Conservation (phyloP, 2,113 vertebrate genomes). For the Gracilinanus agilis region DNA sequence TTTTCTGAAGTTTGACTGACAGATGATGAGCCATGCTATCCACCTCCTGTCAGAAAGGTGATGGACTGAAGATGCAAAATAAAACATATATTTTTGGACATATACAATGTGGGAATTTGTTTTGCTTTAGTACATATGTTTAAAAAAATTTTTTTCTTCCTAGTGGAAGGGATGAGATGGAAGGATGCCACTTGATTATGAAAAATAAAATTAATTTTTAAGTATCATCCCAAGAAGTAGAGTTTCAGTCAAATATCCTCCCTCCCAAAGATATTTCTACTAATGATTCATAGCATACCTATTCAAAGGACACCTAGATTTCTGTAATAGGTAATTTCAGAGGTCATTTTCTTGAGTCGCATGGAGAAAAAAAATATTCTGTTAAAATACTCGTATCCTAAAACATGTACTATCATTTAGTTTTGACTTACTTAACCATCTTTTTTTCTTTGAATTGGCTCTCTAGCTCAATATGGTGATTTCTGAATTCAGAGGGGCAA, state of each 20-base stretch:
- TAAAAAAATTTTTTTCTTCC: background rate
- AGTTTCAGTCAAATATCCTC: conserved; percentile 14
- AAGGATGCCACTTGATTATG: background rate
- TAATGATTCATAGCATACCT: conserved; percentile 9
- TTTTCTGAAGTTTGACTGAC: background rate
- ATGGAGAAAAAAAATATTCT: conserved; percentile 52
- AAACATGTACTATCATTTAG: background rate
- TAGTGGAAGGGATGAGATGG: background rate
- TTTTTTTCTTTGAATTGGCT: background rate
- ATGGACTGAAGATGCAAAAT: background rate
- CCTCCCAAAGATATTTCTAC: background rate
- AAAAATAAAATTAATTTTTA: background rate
- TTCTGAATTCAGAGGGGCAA: background rate
- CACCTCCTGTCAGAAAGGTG: background rate
- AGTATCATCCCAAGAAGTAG: conserved; percentile 10
- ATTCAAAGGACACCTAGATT: background rate
- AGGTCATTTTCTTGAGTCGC: conserved; percentile 45
- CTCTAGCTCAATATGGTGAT: background rate
- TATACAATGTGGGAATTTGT: background rate
- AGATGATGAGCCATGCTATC: background rate
- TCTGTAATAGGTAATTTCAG: background rate
- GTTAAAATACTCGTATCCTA: background rate
- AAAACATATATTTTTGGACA: background rate
- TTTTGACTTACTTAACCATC: background rate
- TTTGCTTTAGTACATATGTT: background rate